These are phyloP conservation scores for Zalophus californianus DNA, from an alignment of 2,797 vertebrate species.

Conservation along the genomic window DNA sequence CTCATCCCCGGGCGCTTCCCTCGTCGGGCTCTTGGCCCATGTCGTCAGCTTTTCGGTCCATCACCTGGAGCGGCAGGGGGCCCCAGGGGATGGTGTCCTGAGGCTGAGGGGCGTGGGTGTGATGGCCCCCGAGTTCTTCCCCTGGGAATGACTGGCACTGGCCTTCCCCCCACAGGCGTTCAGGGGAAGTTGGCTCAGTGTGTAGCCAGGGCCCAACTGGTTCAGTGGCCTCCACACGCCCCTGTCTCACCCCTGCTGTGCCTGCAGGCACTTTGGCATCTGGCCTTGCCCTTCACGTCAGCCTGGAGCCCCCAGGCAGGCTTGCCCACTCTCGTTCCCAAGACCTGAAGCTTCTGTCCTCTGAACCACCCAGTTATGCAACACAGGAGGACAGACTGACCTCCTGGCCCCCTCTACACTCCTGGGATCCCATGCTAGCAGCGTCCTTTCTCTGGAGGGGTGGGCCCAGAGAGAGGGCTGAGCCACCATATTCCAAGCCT, in stretches of 20 bases:
- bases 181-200: neutral
- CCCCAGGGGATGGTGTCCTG: neutral
- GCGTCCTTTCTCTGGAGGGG: neutral
- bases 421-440: neutral
- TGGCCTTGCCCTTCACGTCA: neutral
- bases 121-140: too few species aligned
- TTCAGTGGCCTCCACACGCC: neutral
- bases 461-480: neutral
- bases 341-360: neutral
- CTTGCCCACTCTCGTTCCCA: neutral
- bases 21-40: neutral
- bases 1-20: neutral
- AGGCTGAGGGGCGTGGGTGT: neutral
- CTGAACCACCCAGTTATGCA: neutral
- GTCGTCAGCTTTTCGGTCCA: neutral
- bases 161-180: neutral
- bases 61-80: neutral
- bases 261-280: neutral
- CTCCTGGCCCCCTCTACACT: fast-evolving
- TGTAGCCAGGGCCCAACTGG: neutral
- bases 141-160: neutral
- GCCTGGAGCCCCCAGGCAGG: neutral
- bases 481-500: fast-evolving
- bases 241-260: neutral
- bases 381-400: neutral